Conservation (phyloP, 2,888 invertebrate genomes). For the Eristalinus aeneus region DNA sequence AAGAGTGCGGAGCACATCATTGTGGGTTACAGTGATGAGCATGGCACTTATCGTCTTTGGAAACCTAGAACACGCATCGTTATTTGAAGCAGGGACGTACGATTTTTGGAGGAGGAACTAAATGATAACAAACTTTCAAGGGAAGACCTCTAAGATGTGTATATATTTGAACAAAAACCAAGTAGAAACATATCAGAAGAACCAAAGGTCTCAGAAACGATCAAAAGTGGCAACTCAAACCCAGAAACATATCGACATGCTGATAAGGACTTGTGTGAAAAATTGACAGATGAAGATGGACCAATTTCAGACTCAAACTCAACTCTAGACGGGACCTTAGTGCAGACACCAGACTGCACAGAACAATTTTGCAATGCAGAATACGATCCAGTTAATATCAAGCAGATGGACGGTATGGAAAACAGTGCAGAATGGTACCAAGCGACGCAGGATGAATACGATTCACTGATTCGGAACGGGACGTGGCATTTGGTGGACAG, state of each 20-base stretch:
- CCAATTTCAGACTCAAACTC: too few relatives aligned
- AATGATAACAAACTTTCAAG: neutral
- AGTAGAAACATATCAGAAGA: too few relatives aligned
- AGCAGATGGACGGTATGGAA: neutral
- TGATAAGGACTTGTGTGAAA: too few relatives aligned
- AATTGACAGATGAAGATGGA: too few relatives aligned
- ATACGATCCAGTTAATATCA: neutral
- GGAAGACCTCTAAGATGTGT: too few relatives aligned
- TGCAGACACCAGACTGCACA: neutral
- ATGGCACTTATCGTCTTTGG: constrained; percentile 17
- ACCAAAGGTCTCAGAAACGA: too few relatives aligned
- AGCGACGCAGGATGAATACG: constrained; percentile 13
- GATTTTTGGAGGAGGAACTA: constrained; percentile 2
- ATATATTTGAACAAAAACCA: too few relatives aligned
- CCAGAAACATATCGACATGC: too few relatives aligned
- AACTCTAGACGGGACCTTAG: too few relatives aligned
- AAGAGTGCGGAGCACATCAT: constrained; percentile 17
- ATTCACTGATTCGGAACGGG: neutral
- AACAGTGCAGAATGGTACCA: neutral
- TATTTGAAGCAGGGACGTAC: neutral
- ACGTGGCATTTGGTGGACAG: neutral
- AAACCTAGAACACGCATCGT: constrained; percentile 3
- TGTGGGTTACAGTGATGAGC: constrained; percentile 21
- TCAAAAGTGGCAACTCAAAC: too few relatives aligned
- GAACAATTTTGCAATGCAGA: neutral